phyloP scores from a whole-genome alignment of 2,888 invertebrate species.

The Litoditis marina region DNA sequence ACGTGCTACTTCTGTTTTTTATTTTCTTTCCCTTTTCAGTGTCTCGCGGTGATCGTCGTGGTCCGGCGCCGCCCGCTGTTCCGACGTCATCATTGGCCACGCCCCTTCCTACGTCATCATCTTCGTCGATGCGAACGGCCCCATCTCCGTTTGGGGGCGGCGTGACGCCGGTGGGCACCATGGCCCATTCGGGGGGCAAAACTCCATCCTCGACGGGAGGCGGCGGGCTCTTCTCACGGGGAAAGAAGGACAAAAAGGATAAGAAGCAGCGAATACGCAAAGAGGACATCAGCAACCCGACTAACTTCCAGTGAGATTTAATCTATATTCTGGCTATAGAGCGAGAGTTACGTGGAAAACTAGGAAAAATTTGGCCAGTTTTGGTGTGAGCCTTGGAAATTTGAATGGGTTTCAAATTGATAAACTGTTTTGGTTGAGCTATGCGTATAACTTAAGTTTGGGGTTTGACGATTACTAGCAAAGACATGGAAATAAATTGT shows the following conservation, averaged over 20 bases:
- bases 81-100: constrained; percentile 17
- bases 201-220: constrained; percentile 10
- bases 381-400: too few relatives aligned
- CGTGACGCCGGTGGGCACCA: constrained; percentile 38
- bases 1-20: too few relatives aligned
- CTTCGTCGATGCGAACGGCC: constrained; percentile 13
- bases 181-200: constrained; percentile 24
- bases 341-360: not conserved
- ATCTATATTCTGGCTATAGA: too few relatives aligned
- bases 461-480: too few relatives aligned
- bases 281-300: constrained; percentile 60
- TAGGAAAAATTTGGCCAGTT: too few relatives aligned
- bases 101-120: constrained; percentile 31
- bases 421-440: too few relatives aligned
- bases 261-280: constrained; percentile 51
- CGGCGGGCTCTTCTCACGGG: constrained; percentile 4
- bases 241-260: constrained; percentile 34
- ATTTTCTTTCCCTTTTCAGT: too few relatives aligned
- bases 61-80: not conserved
- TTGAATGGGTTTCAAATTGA: too few relatives aligned
- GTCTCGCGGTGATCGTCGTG: constrained; percentile 1
- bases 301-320: constrained; percentile 62
- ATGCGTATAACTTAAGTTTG: too few relatives aligned
- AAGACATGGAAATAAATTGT: too few relatives aligned
- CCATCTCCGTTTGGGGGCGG: constrained; percentile 17